Evolutionary conservation across 2,113 vertebrate genomes (phyloP).

Genomic region (Cricetomys ansorgei): DNA sequence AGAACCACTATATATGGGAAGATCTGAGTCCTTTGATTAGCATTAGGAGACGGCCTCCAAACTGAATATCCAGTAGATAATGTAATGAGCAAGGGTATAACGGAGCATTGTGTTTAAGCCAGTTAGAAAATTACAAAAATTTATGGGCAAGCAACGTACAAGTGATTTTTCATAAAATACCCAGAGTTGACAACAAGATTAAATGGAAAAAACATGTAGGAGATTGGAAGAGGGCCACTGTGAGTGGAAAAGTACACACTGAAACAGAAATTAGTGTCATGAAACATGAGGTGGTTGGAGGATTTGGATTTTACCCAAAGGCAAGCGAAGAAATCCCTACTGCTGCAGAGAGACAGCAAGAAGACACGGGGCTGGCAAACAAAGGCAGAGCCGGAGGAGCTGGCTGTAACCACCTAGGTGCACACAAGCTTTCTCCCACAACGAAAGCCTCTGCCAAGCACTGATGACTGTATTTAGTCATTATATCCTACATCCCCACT

Average conservation of each 20-base stretch:
- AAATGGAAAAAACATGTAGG: slow-evolving; percentile 75
- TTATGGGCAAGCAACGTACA: slow-evolving; percentile 55
- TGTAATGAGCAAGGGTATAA: slow-evolving; percentile 31
- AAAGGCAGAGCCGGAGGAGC: background rate
- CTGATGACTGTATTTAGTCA: background rate
- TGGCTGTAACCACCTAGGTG: background rate
- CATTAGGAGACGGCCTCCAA: background rate
- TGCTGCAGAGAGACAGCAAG: background rate
- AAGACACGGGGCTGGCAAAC: background rate
- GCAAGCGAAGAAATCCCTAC: slow-evolving; percentile 29
- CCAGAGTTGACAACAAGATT: slow-evolving; percentile 71
- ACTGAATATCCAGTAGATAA: slow-evolving; percentile 31
- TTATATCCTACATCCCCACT: background rate
- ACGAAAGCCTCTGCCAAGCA: background rate
- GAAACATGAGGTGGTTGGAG: slow-evolving; percentile 47
- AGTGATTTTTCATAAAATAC: slow-evolving; percentile 74
- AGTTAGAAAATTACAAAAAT: slow-evolving; percentile 70
- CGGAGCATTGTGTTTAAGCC: slow-evolving; percentile 25
- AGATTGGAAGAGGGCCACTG: slow-evolving; percentile 66
- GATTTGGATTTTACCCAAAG: slow-evolving; percentile 61
- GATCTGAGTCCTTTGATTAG: background rate
- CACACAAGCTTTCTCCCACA: background rate
- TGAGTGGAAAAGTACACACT: slow-evolving; percentile 71
- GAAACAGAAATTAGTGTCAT: slow-evolving; percentile 71
- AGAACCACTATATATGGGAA: background rate